These are phyloP conservation scores for Gadus chalcogrammus DNA, from an alignment of 2,113 vertebrate species.

Conservation along the genomic window DNA sequence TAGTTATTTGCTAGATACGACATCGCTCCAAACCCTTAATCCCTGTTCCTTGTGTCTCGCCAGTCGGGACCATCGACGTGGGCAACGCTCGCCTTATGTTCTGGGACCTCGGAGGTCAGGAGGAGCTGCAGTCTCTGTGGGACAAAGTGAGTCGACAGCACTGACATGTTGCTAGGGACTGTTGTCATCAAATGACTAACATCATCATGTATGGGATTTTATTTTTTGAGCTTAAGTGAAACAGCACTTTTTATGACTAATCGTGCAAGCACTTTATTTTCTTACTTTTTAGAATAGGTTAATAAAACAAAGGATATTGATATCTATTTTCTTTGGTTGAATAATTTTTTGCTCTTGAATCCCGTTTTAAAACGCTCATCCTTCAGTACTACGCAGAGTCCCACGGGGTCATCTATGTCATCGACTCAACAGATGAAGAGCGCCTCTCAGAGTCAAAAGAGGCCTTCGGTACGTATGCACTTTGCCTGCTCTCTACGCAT, in stretches of 20 bases:
- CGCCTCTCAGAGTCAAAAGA: slow-evolving; percentile 88
- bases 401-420: slow-evolving; percentile 94
- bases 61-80: slow-evolving; percentile 95
- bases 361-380: neutral
- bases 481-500: too few species aligned
- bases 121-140: slow-evolving; percentile 95
- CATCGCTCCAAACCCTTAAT: neutral
- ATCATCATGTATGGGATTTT: too few species aligned
- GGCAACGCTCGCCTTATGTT: slow-evolving; percentile 97
- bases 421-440: slow-evolving; percentile 93
- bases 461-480: slow-evolving; percentile 82
- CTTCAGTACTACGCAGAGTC: slow-evolving; percentile 94
- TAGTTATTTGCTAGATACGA: neutral
- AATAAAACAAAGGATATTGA: too few species aligned
- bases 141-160: slow-evolving; percentile 83
- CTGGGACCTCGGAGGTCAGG: slow-evolving; percentile 97
- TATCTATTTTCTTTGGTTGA: too few species aligned
- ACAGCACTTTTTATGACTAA: too few species aligned
- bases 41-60: neutral
- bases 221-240: too few species aligned
- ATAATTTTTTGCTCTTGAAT: too few species aligned
- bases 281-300: too few species aligned
- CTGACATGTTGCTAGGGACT: too few species aligned
- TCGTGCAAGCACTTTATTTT: too few species aligned
- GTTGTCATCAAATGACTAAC: too few species aligned